A percentile compares a stretch with the other conserved stretches of the same genome.
These are phyloP conservation scores for Flexamia atlantica DNA, from an alignment of 2,888 invertebrate species.

Conservation along the genomic window DNA sequence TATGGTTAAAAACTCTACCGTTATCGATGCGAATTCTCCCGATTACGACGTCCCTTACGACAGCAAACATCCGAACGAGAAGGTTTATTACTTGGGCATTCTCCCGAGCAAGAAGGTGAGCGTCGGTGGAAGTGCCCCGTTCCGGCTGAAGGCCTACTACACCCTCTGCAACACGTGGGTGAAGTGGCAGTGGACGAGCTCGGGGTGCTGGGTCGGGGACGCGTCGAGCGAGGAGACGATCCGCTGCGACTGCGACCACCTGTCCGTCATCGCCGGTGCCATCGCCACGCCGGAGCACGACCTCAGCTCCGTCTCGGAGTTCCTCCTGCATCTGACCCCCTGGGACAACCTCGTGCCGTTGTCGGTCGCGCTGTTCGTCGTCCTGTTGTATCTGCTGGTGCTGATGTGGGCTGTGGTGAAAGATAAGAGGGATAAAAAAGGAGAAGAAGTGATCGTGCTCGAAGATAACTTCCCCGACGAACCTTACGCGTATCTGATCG, in stretches of 20 bases:
- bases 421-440: background rate
- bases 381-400: background rate
- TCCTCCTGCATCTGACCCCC: background rate
- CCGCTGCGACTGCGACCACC: conserved; percentile 10
- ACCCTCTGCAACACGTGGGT: too few species aligned
- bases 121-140: background rate
- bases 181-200: too few species aligned
- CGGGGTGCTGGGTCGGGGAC: background rate
- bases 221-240: background rate
- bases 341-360: background rate
- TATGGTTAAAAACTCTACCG: background rate
- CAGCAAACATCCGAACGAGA: too few species aligned
- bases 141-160: background rate
- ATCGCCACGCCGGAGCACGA: background rate
- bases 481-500: background rate
- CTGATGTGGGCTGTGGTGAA: background rate
- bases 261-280: background rate
- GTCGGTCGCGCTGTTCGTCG: background rate
- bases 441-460: too few species aligned
- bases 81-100: background rate
- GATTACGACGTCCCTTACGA: background rate
- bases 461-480: conserved; percentile 5
- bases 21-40: background rate
- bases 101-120: background rate
- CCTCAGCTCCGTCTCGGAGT: background rate